phyloP scores from a whole-genome alignment of 2,888 invertebrate genomes.

The Spatulosminthurus flaviceps region DNA sequence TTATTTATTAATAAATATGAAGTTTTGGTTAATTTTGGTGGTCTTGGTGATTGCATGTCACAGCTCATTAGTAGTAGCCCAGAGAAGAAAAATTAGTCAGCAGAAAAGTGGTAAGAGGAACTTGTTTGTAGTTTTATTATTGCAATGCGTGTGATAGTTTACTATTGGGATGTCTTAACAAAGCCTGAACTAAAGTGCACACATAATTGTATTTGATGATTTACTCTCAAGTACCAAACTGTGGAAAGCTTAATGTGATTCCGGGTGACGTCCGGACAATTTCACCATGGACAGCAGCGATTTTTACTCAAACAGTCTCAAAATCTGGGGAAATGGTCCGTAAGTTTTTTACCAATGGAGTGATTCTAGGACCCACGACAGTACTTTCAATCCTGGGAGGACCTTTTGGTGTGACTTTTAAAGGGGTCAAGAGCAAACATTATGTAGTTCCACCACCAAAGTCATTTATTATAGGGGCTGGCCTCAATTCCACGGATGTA shows the following conservation, averaged over 20 bases:
- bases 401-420: constrained; percentile 23
- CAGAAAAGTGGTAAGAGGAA: too few species aligned
- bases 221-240: background rate
- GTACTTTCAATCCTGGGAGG: constrained; percentile 32
- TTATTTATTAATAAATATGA: too few species aligned
- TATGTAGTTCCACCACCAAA: constrained; percentile 30
- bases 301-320: background rate
- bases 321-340: background rate
- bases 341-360: constrained; percentile 35
- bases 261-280: constrained; percentile 21
- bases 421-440: constrained; percentile 18
- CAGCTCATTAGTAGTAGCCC: too few species aligned
- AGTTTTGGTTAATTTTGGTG: too few species aligned
- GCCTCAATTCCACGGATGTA: constrained; percentile 15
- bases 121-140: too few species aligned
- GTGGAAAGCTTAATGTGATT: constrained; percentile 27
- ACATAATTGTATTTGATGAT: too few species aligned
- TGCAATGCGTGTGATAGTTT: too few species aligned
- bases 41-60: too few species aligned
- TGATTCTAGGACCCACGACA: constrained; percentile 35
- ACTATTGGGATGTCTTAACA: too few species aligned
- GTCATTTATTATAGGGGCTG: constrained; percentile 7
- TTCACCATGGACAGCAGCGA: constrained; percentile 37
- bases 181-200: too few species aligned
- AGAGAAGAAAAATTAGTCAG: too few species aligned